Percentiles rank a stretch among this genome's conserved stretches.
Conservation (phyloP, 1,140 invertebrate species). For the Drosophila bocki region DNA sequence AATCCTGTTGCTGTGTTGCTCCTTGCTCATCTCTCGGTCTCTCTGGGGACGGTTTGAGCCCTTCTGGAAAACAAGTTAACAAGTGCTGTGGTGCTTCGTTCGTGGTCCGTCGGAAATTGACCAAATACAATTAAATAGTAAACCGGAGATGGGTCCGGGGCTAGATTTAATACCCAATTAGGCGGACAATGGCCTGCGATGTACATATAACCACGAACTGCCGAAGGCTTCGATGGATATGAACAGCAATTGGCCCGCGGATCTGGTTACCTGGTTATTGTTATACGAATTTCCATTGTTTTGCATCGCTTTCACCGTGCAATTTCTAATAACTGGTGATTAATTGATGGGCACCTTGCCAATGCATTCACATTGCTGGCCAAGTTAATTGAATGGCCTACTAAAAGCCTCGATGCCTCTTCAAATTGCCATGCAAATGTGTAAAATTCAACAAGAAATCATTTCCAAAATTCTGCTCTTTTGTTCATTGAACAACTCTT, state of each 20-base stretch:
- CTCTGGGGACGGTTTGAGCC: background rate
- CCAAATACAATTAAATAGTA: conserved; percentile 74
- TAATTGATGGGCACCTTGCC: background rate
- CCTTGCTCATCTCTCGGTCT: conserved; percentile 20
- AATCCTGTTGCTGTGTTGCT: conserved; percentile 53
- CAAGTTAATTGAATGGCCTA: conserved; percentile 1
- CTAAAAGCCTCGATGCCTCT: background rate
- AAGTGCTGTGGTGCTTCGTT: conserved; percentile 2
- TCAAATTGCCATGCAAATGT: background rate
- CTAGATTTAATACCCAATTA: conserved; percentile 52
- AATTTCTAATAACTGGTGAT: background rate
- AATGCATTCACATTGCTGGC: too few relatives aligned
- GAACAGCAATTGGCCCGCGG: background rate
- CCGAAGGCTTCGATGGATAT: too few relatives aligned
- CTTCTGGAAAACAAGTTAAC: conserved; percentile 61
- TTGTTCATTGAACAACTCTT: background rate
- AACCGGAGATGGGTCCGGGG: conserved; percentile 4
- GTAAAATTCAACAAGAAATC: background rate
- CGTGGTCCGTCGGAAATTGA: conserved; percentile 64
- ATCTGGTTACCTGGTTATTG: background rate
- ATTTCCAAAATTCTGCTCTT: background rate
- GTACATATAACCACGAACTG: background rate
- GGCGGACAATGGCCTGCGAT: conserved; percentile 10
- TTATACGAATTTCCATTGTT: background rate
- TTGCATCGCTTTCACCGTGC: background rate